Evolutionary conservation across 1,140 invertebrate genomes (phyloP), one percentile per base, ranked within the genome.

Genomic region (Ruditapes philippinarum): DNA sequence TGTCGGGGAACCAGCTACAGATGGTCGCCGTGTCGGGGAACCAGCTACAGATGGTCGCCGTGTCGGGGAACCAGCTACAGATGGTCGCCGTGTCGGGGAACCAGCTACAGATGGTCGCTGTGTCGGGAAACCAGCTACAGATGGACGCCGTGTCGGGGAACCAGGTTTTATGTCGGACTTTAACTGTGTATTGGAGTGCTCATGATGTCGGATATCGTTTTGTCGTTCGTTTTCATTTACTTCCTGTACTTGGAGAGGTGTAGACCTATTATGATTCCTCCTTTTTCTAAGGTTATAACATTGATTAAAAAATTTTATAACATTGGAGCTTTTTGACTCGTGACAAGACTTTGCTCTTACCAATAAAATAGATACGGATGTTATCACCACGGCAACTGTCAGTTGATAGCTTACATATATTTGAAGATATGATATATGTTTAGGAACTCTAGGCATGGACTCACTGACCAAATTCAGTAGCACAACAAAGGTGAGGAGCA

Each of bases 401-500:
- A 84, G 19, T 49, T 84, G 81, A 36, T 19, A 33, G 31, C 40
- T 84, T 12, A 84, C 57, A 54, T 84, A 84, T 0, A 84, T 22
- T 51, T 70, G 81, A 12, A 84, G 42, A 33, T 57, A 68, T 2
- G 81, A 84, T 7, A 84, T 33, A 17, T 45, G 42, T 31, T 84
- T 33, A 14, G 81, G 65, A 1, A 70, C 36, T n/a, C 33, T 45
- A 11, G 81, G 81, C 65, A 84, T 84, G 5, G 45, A 36, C 0
- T 42, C 62, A 45, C 38, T 49, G n/a, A 45, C 38, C 14, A 42
- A 42, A 22, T 70, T 84, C 40, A 70, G 57, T 1, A 84, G 40
- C 4, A 84, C 81, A 73, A 84, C 33, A 51, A 84, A 84, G 33
- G 81, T 70, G n/a, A 84, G n/a, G 7, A 84, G 33, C 12, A 84